phyloP scores from a whole-genome alignment of 2,113 vertebrate species.

The Corythaixoides concolor region DNA sequence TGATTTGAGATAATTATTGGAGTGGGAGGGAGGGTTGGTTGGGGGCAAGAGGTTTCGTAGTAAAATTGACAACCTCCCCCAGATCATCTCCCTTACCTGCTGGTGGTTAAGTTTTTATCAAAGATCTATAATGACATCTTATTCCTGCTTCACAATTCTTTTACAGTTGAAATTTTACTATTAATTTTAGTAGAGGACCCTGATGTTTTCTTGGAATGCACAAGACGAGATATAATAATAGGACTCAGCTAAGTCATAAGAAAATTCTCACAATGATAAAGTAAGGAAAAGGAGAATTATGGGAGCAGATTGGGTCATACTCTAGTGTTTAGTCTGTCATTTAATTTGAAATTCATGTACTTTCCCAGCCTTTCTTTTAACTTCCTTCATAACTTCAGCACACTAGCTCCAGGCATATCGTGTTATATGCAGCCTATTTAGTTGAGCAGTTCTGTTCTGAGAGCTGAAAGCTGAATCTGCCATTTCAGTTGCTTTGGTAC shows the following conservation, averaged over 20 bases:
- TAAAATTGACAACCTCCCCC: background rate
- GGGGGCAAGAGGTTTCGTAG: background rate
- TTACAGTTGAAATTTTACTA: background rate
- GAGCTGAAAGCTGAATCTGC: background rate
- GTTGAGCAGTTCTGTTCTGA: background rate
- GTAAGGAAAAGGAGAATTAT: background rate
- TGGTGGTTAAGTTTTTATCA: background rate
- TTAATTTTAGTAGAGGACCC: background rate
- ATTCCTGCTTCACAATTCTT: background rate
- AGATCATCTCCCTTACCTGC: background rate
- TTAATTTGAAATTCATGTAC: background rate
- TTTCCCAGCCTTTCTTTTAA: background rate
- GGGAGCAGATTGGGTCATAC: background rate
- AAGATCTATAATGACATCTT: background rate
- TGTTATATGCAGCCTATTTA: background rate
- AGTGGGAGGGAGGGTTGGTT: background rate
- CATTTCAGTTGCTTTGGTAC: background rate
- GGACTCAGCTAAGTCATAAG: background rate
- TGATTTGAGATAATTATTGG: background rate
- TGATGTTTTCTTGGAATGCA: background rate
- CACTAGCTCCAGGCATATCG: background rate
- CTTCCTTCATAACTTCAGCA: background rate
- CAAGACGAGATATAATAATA: background rate
- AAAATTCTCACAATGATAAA: background rate
- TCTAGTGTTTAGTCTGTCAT: background rate